Percentiles rank a stretch among this genome's conserved stretches.
phyloP scores from a whole-genome alignment of 2,113 vertebrate genomes.

The Isurus oxyrinchus region DNA sequence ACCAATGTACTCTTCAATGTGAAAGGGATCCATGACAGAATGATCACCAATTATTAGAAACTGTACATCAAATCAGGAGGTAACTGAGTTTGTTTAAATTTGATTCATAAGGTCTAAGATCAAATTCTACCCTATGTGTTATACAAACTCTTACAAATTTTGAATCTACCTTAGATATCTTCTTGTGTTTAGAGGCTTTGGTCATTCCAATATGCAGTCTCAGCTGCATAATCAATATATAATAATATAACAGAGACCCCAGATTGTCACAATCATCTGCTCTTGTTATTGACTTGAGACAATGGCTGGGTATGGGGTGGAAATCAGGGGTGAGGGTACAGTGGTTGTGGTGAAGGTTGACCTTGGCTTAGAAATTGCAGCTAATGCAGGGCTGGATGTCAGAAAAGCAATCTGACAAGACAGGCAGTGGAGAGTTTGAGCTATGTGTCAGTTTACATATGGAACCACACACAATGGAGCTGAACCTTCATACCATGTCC shows the following conservation, averaged over 20 bases:
- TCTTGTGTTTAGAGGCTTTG: too few species aligned
- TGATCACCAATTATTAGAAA: background rate
- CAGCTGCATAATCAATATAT: background rate
- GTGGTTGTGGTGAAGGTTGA: background rate
- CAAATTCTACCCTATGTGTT: background rate
- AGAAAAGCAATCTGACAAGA: background rate
- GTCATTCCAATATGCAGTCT: too few species aligned
- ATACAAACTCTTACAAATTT: too few species aligned
- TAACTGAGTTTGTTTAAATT: background rate
- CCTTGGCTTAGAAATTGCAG: background rate
- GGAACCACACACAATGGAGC: background rate
- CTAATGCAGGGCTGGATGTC: background rate
- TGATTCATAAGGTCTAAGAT: background rate
- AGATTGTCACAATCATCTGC: background rate
- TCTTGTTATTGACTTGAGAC: background rate
- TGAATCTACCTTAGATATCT: too few species aligned
- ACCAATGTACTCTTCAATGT: background rate
- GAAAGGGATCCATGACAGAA: background rate
- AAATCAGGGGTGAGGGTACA: background rate
- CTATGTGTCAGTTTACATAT: background rate
- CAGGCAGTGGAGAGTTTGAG: background rate
- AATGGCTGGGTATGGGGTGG: background rate
- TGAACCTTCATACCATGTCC: too few species aligned
- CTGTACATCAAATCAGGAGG: background rate
- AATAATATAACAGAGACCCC: background rate